Conservation (phyloP, 1,140 invertebrate genomes). For the Drosophila prosaltans region DNA sequence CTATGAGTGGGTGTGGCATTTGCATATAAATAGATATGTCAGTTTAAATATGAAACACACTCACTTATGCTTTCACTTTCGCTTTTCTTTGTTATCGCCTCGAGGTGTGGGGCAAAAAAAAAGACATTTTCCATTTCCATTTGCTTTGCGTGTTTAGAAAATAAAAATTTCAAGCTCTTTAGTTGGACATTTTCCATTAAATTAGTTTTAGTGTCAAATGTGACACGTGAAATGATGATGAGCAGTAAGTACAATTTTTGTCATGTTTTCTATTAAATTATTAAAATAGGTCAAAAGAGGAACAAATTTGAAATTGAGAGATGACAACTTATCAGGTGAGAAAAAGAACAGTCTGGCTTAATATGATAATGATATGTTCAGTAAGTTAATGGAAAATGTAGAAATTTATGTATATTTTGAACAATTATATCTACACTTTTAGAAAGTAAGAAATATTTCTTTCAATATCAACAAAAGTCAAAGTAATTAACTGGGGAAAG, state of each 20-base stretch:
- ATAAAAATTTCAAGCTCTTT: conserved; percentile 32
- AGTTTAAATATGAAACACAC: conserved; percentile 65
- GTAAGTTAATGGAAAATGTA: background rate
- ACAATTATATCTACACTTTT: too few species aligned
- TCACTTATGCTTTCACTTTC: conserved; percentile 1
- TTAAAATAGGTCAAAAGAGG: conserved; percentile 50
- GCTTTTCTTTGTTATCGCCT: conserved; percentile 31
- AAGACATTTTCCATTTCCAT: background rate
- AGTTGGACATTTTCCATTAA: conserved; percentile 59
- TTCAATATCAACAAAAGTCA: too few species aligned
- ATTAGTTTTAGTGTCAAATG: conserved; percentile 67
- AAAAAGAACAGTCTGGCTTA: background rate
- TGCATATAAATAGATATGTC: conserved; percentile 79
- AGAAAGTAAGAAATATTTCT: too few species aligned
- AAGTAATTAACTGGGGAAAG: too few species aligned
- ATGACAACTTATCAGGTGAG: conserved; percentile 20
- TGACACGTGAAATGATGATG: conserved; percentile 41
- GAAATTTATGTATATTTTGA: too few species aligned
- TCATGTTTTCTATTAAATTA: conserved; percentile 50
- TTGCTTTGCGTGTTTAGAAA: conserved; percentile 39
- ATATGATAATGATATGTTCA: background rate
- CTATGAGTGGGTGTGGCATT: conserved; percentile 47
- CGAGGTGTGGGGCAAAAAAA: conserved; percentile 15
- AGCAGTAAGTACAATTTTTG: background rate
- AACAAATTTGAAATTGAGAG: conserved; percentile 1